Percentiles rank a stretch among this genome's conserved stretches.
These are phyloP conservation scores for Lysandra bellargus DNA, from an alignment of 2,888 invertebrate species.

Conservation along the genomic window DNA sequence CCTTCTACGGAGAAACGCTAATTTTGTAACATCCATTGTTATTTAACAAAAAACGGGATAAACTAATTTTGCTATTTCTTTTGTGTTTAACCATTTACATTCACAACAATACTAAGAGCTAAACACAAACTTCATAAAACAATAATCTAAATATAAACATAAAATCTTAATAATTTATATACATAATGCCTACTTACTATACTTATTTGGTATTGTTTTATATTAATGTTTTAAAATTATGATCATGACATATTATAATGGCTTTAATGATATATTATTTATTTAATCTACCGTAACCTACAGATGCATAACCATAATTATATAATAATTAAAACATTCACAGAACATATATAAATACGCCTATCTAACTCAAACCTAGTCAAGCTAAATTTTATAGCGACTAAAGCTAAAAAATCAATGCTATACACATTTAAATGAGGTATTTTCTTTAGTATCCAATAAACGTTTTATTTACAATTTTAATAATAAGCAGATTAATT, in stretches of 20 bases:
- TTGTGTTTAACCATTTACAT: not conserved
- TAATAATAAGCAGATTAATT: not conserved
- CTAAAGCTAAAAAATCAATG: not conserved
- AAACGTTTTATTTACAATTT: constrained; percentile 1
- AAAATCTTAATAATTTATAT: not conserved
- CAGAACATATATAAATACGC: not conserved
- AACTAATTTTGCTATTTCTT: not conserved
- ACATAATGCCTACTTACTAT: not conserved
- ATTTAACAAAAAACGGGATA: not conserved
- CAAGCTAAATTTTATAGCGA: not conserved
- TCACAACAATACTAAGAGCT: not conserved
- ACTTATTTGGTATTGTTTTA: not conserved
- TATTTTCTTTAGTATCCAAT: constrained; percentile 24
- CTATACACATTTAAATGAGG: constrained; percentile 25
- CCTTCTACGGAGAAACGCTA: not conserved
- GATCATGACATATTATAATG: not conserved
- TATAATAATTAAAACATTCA: not conserved
- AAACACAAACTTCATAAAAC: constrained; percentile 15
- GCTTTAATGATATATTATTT: not conserved
- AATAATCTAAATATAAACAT: not conserved
- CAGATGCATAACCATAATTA: not conserved
- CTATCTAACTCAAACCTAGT: not conserved
- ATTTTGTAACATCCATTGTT: not conserved
- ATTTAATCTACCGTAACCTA: not conserved
- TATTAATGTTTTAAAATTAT: not conserved